A percentile compares a stretch with the other conserved stretches of the same genome.
phyloP scores from a whole-genome alignment of 2,113 vertebrate genomes.

The Phasianus colchicus region DNA sequence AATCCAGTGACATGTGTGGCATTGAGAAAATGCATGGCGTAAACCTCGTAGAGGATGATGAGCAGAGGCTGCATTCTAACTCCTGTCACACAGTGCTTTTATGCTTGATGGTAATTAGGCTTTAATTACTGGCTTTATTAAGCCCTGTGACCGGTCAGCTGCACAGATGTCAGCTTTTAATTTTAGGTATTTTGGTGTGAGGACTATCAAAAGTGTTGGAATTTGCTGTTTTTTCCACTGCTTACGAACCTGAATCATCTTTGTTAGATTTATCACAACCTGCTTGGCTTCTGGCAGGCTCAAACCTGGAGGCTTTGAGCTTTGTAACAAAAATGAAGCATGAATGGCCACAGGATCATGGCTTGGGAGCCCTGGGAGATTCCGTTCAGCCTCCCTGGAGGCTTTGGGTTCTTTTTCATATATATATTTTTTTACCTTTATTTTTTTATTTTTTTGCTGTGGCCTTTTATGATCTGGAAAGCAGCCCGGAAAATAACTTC shows the following conservation, averaged over 20 bases:
- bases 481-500: not conserved
- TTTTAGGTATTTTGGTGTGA: rapidly evolving
- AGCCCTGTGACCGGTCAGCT: rapidly evolving
- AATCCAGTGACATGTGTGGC: too few relatives aligned
- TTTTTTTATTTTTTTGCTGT: not conserved
- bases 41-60: rapidly evolving
- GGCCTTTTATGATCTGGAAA: not conserved
- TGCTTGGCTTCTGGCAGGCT: not conserved
- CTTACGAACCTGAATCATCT: not conserved
- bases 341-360: not conserved
- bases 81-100: rapidly evolving
- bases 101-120: rapidly evolving
- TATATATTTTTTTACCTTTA: not conserved
- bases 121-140: not conserved
- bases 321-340: not conserved
- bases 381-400: not conserved
- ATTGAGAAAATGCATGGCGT: rapidly evolving
- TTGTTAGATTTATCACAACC: not conserved
- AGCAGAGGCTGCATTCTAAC: not conserved
- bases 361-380: not conserved
- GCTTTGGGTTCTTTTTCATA: not conserved
- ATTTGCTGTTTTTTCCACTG: not conserved
- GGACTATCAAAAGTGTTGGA: not conserved
- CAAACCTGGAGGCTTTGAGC: not conserved
- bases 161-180: not conserved